Conservation (phyloP, 1,140 invertebrate species). For the Penaeus japonicus region DNA sequence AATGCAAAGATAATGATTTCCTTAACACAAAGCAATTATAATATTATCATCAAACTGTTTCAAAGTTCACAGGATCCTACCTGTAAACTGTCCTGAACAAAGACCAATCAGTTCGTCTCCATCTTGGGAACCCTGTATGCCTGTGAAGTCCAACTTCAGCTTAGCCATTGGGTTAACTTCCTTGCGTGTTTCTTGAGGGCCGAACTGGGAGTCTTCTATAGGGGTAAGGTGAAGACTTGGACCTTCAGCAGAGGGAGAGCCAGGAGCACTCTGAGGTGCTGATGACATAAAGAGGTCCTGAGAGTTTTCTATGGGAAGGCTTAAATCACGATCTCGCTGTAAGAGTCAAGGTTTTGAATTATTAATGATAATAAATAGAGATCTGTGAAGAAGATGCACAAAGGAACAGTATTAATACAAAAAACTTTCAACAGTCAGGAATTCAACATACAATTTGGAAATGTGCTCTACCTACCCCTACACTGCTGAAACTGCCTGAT, state of each 20-base stretch:
- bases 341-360: not conserved
- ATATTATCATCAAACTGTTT: too few species aligned
- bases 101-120: slow-evolving; percentile 40
- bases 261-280: not conserved
- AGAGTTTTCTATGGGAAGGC: slow-evolving; percentile 28
- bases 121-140: slow-evolving; percentile 9
- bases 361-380: not conserved
- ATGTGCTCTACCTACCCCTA: not conserved
- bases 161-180: not conserved
- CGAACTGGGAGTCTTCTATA: slow-evolving; percentile 32
- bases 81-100: slow-evolving; percentile 47
- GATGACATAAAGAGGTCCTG: not conserved
- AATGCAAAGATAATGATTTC: too few species aligned
- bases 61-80: not conserved
- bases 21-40: too few species aligned
- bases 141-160: slow-evolving; percentile 15
- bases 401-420: not conserved
- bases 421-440: not conserved
- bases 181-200: slow-evolving; percentile 10
- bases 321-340: slow-evolving; percentile 33
- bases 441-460: not conserved
- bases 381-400: not conserved
- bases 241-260: not conserved
- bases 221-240: slow-evolving; percentile 32
- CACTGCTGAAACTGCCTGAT: not conserved